These are phyloP conservation scores for Goniozus legneri DNA, from an alignment of 1,140 invertebrate genomes.

Conservation along the genomic window DNA sequence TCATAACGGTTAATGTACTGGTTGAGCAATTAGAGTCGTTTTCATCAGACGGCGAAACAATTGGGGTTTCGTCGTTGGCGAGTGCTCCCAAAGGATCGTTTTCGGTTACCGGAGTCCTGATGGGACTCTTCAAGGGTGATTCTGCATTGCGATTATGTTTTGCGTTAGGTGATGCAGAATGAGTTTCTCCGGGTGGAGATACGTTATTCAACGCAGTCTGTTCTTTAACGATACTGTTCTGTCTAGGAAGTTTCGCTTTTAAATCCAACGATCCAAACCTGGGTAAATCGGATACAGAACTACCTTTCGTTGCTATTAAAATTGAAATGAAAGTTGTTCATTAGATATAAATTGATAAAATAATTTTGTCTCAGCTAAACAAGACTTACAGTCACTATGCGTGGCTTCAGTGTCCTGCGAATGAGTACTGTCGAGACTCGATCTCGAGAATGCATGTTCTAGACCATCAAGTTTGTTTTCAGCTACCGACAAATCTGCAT, in stretches of 20 bases:
- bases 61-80: conserved; percentile 55
- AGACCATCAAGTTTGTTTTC: conserved; percentile 42
- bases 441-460: conserved; percentile 47
- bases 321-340: conserved; percentile 7
- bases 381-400: conserved; percentile 41
- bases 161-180: conserved; percentile 39
- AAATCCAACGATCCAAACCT: conserved; percentile 43
- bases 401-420: conserved; percentile 49
- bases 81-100: conserved; percentile 89
- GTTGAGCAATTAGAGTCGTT: conserved; percentile 53
- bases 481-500: conserved; percentile 34
- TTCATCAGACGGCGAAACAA: conserved; percentile 51
- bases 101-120: conserved; percentile 79
- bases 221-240: conserved; percentile 52
- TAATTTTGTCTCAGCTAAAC: no score
- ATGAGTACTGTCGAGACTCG: conserved; percentile 49
- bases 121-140: conserved; percentile 55
- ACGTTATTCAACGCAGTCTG: conserved; percentile 26
- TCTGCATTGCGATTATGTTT: conserved; percentile 41
- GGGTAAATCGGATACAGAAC: conserved; percentile 49
- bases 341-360: background rate
- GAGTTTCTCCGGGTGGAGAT: conserved; percentile 38
- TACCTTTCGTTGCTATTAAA: conserved; percentile 42
- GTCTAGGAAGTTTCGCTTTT: conserved; percentile 44
- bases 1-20: conserved; percentile 49